Base-by-base conservation (phyloP, 2,797 vertebrate genomes). In the Gymnothorax reevesii region DNA sequence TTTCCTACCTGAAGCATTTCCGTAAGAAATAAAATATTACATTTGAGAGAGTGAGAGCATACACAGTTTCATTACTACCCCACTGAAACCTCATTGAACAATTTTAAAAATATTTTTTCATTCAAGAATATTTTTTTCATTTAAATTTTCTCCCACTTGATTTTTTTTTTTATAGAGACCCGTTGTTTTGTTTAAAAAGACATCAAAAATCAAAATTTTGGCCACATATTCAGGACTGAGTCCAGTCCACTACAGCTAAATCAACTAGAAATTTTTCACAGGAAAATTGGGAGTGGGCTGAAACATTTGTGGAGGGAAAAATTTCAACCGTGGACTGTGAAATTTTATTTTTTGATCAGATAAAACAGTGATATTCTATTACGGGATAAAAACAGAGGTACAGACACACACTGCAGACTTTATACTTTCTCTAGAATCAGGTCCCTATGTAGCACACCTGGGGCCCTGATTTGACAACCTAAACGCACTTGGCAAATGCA, bases 231-330 rank as follows among this genome's bases (percentile, higher is more conserved):
- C 42, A 33, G 12, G 52, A 13, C 59, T 85, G 75, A 57, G 49
- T 85, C 57, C 33, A 57, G 69, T 55, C 85, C 88, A 86, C 7
- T 84, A 59, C 69, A 55, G 17, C 86, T 71, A 49, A 87, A 86
- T 86, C 84, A 84, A 49, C 71, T 25, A 60, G 83, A 79, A 33
- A n/a, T 82, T 13, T 49, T 42, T 49, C 73, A 59, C 33, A 42
- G 33, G 33, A 42, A 42, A 42, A 42, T 42, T 42, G 33, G 2
- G 33, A 42, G 33, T 1, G 33, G 33, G 33, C 33, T 42, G 33
- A 42, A 42, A 42, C 33, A 42, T 42, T 42, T 42, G 33, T 42
- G 33, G 1, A 42, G 33, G 33, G 33, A 42, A 9, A 84, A 77
- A 57, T 66, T 25, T 71, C 62, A 82, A 66, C 54, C 73, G 60